Evolutionary conservation across 2,888 invertebrate species (phyloP).

Genomic region (Xestia sexstrigata): DNA sequence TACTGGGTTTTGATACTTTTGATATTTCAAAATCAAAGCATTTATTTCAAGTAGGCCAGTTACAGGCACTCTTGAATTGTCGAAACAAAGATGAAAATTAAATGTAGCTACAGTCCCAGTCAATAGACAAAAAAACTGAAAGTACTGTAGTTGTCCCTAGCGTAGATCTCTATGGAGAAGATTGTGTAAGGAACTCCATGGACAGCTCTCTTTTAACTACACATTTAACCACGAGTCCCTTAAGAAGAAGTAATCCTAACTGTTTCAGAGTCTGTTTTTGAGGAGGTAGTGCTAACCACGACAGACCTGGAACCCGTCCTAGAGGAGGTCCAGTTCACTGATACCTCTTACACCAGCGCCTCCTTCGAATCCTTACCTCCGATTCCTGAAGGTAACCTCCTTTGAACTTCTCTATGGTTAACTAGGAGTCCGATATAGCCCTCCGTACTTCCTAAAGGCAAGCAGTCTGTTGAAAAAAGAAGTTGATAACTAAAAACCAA

Average conservation of each 20-base stretch:
- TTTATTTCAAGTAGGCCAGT: too few species aligned
- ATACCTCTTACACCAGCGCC: slow-evolving; percentile 86
- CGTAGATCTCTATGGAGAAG: too few species aligned
- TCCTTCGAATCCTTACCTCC: slow-evolving; percentile 84
- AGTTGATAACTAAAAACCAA: too few species aligned
- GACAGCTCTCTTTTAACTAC: too few species aligned
- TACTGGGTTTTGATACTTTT: too few species aligned
- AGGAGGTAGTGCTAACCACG: slow-evolving; percentile 75
- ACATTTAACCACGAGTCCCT: background rate
- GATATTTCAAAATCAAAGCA: too few species aligned
- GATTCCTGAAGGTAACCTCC: slow-evolving; percentile 72
- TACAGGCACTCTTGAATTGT: too few species aligned
- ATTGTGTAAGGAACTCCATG: too few species aligned
- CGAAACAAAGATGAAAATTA: too few species aligned
- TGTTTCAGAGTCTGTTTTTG: slow-evolving; percentile 73
- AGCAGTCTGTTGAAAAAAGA: background rate
- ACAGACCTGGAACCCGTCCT: slow-evolving; percentile 79
- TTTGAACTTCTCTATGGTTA: background rate
- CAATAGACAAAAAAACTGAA: too few species aligned
- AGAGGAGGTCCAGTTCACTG: slow-evolving; percentile 84
- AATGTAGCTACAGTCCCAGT: too few species aligned
- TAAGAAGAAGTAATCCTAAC: background rate
- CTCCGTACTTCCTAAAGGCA: background rate
- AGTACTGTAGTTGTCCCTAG: too few species aligned
- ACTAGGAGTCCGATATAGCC: background rate